Percentiles rank a stretch among this genome's conserved stretches.
phyloP scores from a whole-genome alignment of 1,140 invertebrate species.

The Cotesia glomerata region DNA sequence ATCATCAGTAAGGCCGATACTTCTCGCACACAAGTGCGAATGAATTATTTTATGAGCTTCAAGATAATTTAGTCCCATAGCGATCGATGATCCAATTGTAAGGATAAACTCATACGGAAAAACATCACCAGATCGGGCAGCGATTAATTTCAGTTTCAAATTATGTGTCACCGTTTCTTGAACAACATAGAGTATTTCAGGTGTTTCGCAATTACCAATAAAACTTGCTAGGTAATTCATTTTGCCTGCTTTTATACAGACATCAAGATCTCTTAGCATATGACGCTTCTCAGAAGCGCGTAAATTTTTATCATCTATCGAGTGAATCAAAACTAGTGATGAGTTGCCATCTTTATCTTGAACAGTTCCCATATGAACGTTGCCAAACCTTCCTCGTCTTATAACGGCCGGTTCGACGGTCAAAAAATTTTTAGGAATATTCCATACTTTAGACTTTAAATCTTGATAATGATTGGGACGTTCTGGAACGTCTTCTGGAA shows the following conservation, averaged over 20 bases:
- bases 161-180: constrained; percentile 71
- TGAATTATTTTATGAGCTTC: constrained; percentile 70
- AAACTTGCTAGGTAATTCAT: constrained; percentile 77
- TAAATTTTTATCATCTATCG: constrained; percentile 68
- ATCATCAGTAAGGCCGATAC: constrained; percentile 69
- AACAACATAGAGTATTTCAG: constrained; percentile 73
- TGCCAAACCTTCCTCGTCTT: constrained; percentile 78
- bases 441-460: constrained; percentile 76
- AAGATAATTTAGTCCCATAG: constrained; percentile 60
- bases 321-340: constrained; percentile 56
- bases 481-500: constrained; percentile 74
- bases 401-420: constrained; percentile 71
- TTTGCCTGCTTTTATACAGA: constrained; percentile 71
- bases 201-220: constrained; percentile 80
- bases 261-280: constrained; percentile 77
- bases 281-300: constrained; percentile 68
- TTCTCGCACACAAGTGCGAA: constrained; percentile 74
- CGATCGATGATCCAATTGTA: constrained; percentile 68
- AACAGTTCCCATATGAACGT: constrained; percentile 72
- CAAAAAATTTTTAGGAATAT: constrained; percentile 73
- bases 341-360: constrained; percentile 62
- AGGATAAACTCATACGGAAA: constrained; percentile 69
- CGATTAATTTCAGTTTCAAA: constrained; percentile 73
- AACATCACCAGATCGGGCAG: constrained; percentile 68
- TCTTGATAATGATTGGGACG: constrained; percentile 74